Evolutionary conservation across 2,888 invertebrate genomes (phyloP), one percentile per base, ranked within the genome.

Genomic region (Lacanobia oleracea): DNA sequence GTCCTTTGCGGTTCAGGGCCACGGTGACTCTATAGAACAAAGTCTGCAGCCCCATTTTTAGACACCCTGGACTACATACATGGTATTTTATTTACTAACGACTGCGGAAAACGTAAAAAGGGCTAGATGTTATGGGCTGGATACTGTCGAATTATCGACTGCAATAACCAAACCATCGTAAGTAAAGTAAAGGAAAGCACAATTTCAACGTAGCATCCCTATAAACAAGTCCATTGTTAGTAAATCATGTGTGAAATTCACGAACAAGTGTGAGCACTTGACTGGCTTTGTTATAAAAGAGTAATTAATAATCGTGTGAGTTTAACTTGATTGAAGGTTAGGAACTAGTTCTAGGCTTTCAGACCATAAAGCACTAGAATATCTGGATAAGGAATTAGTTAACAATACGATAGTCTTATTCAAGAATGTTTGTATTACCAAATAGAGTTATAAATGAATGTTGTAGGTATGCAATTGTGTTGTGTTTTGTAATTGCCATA

Each of bases 231-330:
- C 27, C 27, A 27, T 56, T 75, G 64, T 69, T 66, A 77, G 45
- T 67, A 81, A 79, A 66, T 83, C 83, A 79, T 79, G 86, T 88
- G 85, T 88, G 72, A 88, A 90, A 89, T 90, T 86, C 82, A 64
- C 70, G 70, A 69, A 72, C 86, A 86, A 83, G 83, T 77, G 48
- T 72, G 53, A 43, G 54, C 18, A 45, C 48, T 51, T 37, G 53
- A 72, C 74, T 59, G 50, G 45, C 8, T 77, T 80, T 65, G 68
- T 72, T 74, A 69, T 53, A 69, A 76, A 71, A 68, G n/a, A 76
- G 59, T 79, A 72, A 86, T 77, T 72, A 73, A 78, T 83, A 40
- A 48, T 51, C 75, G 54, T 81, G 73, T 76, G 71, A 71, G 23
- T 48, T 74, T n/a, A 71, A 60, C 45, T 73, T 67, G 56, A 68